These are phyloP conservation scores for Melinaea marsaeus DNA, from an alignment of 2,888 invertebrate genomes.

Conservation along the genomic window DNA sequence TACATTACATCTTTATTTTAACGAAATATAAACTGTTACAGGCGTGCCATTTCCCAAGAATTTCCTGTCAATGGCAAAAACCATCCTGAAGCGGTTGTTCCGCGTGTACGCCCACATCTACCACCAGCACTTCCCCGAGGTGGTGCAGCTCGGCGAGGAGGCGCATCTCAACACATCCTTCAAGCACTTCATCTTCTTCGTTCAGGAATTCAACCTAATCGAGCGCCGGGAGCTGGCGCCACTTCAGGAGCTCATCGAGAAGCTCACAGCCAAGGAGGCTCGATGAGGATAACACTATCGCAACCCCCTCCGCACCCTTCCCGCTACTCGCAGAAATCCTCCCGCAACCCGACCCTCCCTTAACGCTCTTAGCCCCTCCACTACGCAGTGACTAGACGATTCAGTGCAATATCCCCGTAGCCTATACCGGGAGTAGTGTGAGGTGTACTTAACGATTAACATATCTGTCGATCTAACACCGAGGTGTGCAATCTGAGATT, in stretches of 20 bases:
- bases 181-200: slow-evolving; percentile 99
- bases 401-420: too few relatives aligned
- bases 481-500: slow-evolving; percentile 1
- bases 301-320: too few relatives aligned
- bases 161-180: slow-evolving; percentile 99
- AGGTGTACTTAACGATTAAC: slow-evolving; percentile 16
- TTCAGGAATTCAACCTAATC: slow-evolving; percentile 98
- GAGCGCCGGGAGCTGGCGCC: slow-evolving; percentile 98
- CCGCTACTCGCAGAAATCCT: neutral
- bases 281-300: slow-evolving; percentile 77
- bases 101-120: slow-evolving; percentile 99
- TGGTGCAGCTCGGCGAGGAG: slow-evolving; percentile 98
- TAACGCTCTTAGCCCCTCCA: too few relatives aligned
- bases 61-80: slow-evolving; percentile 97
- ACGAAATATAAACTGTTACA: slow-evolving; percentile 32
- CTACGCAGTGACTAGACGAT: too few relatives aligned
- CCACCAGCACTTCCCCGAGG: slow-evolving; percentile 99
- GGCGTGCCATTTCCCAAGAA: slow-evolving; percentile 99
- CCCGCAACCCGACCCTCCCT: neutral
- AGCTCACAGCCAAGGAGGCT: slow-evolving; percentile 92
- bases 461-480: slow-evolving; percentile 8
- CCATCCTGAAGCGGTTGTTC: slow-evolving; percentile 97
- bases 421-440: neutral
- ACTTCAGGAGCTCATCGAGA: slow-evolving; percentile 97
- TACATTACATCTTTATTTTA: too few relatives aligned